Evolutionary conservation across 2,888 invertebrate species (phyloP), one percentile per base, ranked within the genome.

Genomic region (Epirrhoe tristata): DNA sequence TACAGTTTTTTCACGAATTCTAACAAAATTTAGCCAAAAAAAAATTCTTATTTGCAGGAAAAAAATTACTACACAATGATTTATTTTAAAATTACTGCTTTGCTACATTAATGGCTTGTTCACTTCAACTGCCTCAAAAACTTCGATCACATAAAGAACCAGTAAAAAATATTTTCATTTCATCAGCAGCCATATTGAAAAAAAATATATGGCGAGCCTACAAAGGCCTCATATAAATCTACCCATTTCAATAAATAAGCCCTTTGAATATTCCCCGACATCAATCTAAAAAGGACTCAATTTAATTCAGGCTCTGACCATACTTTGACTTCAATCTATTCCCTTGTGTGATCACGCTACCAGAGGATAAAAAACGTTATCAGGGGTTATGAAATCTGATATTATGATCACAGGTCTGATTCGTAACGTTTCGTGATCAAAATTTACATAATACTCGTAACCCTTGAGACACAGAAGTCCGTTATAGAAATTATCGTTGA

Each of bases 271-370:
- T 43, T 43, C 39, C 39, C 12, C 39, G 24, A 24, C 39, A 43
- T 43, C 39, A 43, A 43, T 43, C 39, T 12, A 43, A 43, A 34
- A 43, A 43, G 39, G 39, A 43, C 39, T 43, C 39, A 43, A 43
- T 43, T 43, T 43, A 43, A 43, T 43, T 43, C 39, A 12, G 39
- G 39, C 10, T 24, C 24, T 24, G 24, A 24, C 39, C 12, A 43
- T 12, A 12, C 39, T 43, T 43, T 43, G 39, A 43, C 39, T 12
- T 43, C 39, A 39, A 39, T 39, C 10, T 39, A 39, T 12, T 12
- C n/a, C n/a, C n/a, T n/a, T n/a, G n/a, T 24, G 24, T 24, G 24
- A 24, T 24, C 24, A 24, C 24, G 24, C 24, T 24, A 24, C 3
- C 24, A 24, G 24, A 24, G 24, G 24, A 24, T 24, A 24, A 24